phyloP scores from a whole-genome alignment of 1,140 invertebrate species.

The Lethrus apterus region DNA sequence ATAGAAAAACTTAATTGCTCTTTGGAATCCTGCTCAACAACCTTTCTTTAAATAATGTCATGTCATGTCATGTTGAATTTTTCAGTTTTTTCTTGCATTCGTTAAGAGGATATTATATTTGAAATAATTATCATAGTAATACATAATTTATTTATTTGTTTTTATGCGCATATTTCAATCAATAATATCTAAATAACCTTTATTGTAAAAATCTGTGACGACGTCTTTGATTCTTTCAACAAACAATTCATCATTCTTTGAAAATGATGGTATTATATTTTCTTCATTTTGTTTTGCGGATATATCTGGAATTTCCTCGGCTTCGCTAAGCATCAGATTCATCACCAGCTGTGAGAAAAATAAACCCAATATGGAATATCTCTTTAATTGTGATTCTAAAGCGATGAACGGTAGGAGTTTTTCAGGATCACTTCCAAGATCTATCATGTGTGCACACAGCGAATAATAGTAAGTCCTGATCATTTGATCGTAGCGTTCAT shows the following conservation, averaged over 20 bases:
- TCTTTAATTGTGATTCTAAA: constrained; percentile 1
- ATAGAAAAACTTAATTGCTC: too few species aligned
- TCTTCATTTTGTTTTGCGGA: neutral
- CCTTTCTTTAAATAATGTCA: too few species aligned
- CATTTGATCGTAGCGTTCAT: constrained; percentile 39
- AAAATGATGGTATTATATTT: neutral
- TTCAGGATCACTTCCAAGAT: constrained; percentile 40
- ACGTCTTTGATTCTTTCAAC: neutral
- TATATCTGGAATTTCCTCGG: constrained; percentile 6
- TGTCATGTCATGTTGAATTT: too few species aligned
- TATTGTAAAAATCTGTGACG: too few species aligned
- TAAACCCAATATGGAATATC: neutral
- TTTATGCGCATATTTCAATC: too few species aligned
- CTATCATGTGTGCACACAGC: constrained; percentile 36
- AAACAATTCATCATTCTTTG: constrained; percentile 3
- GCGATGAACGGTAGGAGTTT: constrained; percentile 40
- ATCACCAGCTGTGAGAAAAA: constrained; percentile 1
- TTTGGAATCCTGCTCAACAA: too few species aligned
- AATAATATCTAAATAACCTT: too few species aligned
- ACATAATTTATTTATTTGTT: too few species aligned
- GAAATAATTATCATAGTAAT: too few species aligned
- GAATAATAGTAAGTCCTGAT: constrained; percentile 49
- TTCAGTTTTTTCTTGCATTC: too few species aligned
- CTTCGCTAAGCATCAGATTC: neutral
- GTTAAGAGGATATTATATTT: too few species aligned